Base-by-base conservation (phyloP, 2,797 vertebrate genomes). In the Scarus forsteni region DNA sequence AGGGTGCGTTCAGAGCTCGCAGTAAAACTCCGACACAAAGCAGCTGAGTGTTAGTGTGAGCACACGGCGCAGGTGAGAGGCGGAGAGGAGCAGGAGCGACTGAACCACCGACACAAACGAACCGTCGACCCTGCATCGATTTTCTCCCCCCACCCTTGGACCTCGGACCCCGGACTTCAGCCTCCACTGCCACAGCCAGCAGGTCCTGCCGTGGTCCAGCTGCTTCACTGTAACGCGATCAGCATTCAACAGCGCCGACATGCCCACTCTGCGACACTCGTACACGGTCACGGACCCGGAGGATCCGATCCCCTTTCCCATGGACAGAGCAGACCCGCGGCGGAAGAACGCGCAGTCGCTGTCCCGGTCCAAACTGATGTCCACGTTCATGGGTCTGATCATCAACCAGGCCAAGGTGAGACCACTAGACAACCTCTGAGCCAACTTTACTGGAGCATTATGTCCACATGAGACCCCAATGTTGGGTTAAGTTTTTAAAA, bases 331-430 rank as follows among this genome's bases (percentile, higher is more conserved):
- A 7, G 82, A 89, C 2, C 49, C 75, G 77, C 83, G 76, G 52
- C 73, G 93, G 46, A 95, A 92, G 82, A 50, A 85, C 51, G 87
- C 73, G 10, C 88, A 72, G 16, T 5, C 94, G 5, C 82, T 96
- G 76, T 95, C 75, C 74, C 94, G 95, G 15, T 95, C 92, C 74
- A 77, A 93, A 90, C 92, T 96, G 89, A 87, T 92, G 76, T 93
- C 93, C 39, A 85, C 93, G 3, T 95, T 96, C 90, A 94, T 95
- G 85, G 96, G 95, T 80, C 92, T 96, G 53, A 94, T 96, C 85
- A 94, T 96, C 92, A 96, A 96, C 93, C 95, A 95, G 90, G 95
- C 93, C 89, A 96, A 96, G 96, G 96, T 96, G 92, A 81, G 91
- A 81, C 57, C 66, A 7, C 34, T 38, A n/a, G 5, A 6, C 62